These are phyloP conservation scores for Jacana jacana DNA, from an alignment of 2,113 vertebrate species.

Conservation along the genomic window DNA sequence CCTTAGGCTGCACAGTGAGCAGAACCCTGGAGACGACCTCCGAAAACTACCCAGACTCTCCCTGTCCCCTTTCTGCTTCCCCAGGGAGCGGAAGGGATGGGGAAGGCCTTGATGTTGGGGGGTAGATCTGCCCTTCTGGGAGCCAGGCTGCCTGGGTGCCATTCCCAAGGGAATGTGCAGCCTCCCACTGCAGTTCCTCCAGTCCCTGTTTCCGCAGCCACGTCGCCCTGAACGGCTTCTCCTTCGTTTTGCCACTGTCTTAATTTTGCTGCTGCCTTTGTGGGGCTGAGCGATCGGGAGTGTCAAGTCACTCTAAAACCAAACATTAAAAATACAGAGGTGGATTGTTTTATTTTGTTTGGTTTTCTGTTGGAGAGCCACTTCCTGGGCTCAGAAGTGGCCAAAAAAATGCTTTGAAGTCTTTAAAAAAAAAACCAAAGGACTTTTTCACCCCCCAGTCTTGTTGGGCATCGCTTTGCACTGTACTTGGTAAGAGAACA, in stretches of 20 bases:
- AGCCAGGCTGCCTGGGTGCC: accelerated
- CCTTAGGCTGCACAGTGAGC: neutral
- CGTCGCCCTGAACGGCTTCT: neutral
- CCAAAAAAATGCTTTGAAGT: too few relatives aligned
- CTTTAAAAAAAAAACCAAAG: neutral
- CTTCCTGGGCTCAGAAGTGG: accelerated
- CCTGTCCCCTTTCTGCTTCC: neutral
- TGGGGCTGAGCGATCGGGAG: neutral
- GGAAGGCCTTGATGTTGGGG: accelerated
- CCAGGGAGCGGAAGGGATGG: accelerated
- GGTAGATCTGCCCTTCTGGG: neutral
- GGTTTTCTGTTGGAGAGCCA: neutral
- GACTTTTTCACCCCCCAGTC: too few relatives aligned
- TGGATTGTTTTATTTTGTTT: too few relatives aligned
- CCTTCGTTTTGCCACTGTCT: neutral
- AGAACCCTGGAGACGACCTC: neutral
- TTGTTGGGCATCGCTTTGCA: neutral
- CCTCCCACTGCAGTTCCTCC: too few relatives aligned
- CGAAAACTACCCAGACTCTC: neutral
- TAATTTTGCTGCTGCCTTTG: neutral
- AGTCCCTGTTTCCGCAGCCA: accelerated
- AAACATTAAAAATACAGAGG: accelerated
- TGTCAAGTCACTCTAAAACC: neutral
- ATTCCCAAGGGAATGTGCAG: accelerated
- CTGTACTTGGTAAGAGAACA: accelerated